phyloP scores from a whole-genome alignment of 1,140 invertebrate genomes.

The Argopecten irradians region DNA sequence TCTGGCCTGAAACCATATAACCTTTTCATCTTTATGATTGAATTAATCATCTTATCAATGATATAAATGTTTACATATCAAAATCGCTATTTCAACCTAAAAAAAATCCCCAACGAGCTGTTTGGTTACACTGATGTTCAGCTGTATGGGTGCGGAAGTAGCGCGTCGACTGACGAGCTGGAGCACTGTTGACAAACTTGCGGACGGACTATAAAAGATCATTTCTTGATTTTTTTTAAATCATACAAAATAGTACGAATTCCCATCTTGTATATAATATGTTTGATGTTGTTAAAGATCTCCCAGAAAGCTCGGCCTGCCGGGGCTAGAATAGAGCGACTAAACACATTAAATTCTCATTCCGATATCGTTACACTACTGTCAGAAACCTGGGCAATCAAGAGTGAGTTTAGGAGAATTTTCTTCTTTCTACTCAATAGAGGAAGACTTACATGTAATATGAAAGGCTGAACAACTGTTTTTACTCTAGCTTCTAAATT shows the following conservation, averaged over 20 bases:
- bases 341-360: conserved; percentile 8
- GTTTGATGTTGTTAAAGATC: conserved; percentile 17
- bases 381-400: background rate
- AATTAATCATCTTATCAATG: background rate
- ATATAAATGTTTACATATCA: background rate
- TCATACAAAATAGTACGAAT: background rate
- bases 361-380: background rate
- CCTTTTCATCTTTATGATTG: conserved; percentile 1
- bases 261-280: conserved; percentile 6
- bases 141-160: background rate
- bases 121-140: background rate
- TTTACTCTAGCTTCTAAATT: background rate
- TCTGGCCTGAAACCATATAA: background rate
- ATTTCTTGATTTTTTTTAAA: conserved; percentile 15
- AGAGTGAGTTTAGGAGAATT: background rate
- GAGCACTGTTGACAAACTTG: background rate
- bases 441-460: background rate
- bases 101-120: background rate
- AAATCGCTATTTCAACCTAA: background rate
- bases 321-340: background rate
- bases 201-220: background rate
- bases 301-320: background rate
- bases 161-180: background rate
- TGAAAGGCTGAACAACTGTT: conserved; percentile 15
- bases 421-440: background rate